Evolutionary conservation across 1,140 invertebrate species (phyloP).

Genomic region (Aplysia californica): DNA sequence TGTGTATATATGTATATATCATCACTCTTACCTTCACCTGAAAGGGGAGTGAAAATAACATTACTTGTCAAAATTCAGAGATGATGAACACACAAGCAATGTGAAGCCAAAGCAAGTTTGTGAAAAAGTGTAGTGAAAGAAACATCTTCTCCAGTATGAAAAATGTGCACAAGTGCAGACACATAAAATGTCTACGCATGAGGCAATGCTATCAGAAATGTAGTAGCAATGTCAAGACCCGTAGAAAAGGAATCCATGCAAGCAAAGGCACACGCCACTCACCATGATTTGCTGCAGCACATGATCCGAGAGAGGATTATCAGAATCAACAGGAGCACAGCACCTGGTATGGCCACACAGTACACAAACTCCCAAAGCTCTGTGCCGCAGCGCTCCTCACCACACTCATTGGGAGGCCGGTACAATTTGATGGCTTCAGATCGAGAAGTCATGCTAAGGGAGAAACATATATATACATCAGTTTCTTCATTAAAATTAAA

Average conservation of each 20-base stretch:
- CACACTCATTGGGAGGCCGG: slow-evolving; percentile 31
- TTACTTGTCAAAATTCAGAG: no score
- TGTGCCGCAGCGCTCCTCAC: slow-evolving; percentile 32
- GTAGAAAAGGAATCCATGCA: no score
- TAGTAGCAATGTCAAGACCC: no score
- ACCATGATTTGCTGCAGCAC: slow-evolving; percentile 31
- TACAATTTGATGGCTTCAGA: not conserved
- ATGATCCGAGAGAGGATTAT: slow-evolving; percentile 31
- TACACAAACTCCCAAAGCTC: slow-evolving; percentile 41
- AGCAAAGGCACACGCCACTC: slow-evolving; percentile 10
- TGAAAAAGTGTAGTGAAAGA: no score
- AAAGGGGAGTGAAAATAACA: no score
- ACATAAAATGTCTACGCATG: not conserved
- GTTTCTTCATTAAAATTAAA: not conserved
- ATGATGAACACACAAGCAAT: no score
- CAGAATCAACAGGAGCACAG: slow-evolving; percentile 22
- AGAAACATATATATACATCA: not conserved
- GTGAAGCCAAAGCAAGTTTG: no score
- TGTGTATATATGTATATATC: no score
- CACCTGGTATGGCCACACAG: slow-evolving; percentile 34
- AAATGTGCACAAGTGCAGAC: no score
- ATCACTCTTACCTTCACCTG: no score
- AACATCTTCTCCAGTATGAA: no score
- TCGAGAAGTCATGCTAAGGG: not conserved
- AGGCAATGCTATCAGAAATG: not conserved